phyloP scores from a whole-genome alignment of 2,888 invertebrate species.

The Scaptomyza reducta region DNA sequence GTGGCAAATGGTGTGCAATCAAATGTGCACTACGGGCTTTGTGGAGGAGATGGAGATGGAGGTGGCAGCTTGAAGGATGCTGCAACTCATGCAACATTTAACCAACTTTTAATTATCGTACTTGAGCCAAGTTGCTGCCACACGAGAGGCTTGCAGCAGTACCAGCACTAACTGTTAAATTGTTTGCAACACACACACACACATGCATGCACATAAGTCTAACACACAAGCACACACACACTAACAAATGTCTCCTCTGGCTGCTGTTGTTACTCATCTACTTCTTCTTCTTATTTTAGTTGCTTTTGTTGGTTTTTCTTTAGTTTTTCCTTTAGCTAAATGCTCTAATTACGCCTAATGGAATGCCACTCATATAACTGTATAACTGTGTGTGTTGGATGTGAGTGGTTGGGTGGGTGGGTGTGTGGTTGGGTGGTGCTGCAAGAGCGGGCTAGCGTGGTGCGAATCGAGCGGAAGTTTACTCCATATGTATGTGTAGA shows the following conservation, averaged over 20 bases:
- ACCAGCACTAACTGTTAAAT: constrained; percentile 47
- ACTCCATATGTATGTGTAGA: constrained; percentile 36
- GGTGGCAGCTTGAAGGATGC: constrained; percentile 58
- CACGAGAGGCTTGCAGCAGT: constrained; percentile 33
- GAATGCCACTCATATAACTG: constrained; percentile 59
- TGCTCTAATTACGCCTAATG: constrained; percentile 80
- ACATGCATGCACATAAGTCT: constrained; percentile 10
- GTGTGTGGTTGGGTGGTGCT: not conserved
- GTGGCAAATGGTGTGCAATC: constrained; percentile 75
- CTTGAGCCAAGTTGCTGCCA: constrained; percentile 54
- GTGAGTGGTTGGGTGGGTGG: not conserved
- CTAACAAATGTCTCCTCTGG: constrained; percentile 10
- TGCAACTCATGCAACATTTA: constrained; percentile 79
- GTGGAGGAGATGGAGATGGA: constrained; percentile 2
- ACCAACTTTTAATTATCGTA: constrained; percentile 79
- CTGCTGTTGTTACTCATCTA: constrained; percentile 30
- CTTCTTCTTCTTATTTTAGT: constrained; percentile 38
- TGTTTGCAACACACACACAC: constrained; percentile 42
- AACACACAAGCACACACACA: constrained; percentile 19
- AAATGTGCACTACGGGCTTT: constrained; percentile 57
- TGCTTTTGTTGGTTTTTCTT: constrained; percentile 58
- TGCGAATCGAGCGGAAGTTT: constrained; percentile 29
- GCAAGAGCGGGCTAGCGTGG: not conserved
- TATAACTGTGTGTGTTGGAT: not conserved
- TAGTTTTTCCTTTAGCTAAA: constrained; percentile 71